Evolutionary conservation across 2,888 invertebrate genomes (phyloP).

Genomic region (Hyposoter didymator): DNA sequence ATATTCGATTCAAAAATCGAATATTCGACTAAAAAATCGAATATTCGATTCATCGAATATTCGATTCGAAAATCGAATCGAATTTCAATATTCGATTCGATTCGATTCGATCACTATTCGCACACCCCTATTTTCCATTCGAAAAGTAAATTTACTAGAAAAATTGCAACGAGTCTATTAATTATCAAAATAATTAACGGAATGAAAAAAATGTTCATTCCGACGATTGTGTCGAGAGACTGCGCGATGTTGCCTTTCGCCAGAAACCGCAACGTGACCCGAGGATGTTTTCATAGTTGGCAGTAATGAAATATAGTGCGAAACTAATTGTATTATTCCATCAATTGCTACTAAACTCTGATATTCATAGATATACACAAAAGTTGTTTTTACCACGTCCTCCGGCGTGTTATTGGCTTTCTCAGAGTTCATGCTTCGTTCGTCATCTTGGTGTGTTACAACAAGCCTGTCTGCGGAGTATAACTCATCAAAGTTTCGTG

Average conservation of each 20-base stretch:
- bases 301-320: not conserved
- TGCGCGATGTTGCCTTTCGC: not conserved
- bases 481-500: constrained; percentile 62
- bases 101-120: no score
- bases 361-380: not conserved
- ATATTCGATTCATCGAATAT: no score
- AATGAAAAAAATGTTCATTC: not conserved
- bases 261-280: not conserved
- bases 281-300: not conserved
- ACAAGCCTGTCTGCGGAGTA: not conserved
- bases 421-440: not conserved
- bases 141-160: no score
- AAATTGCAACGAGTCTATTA: no score
- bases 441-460: constrained; percentile 7
- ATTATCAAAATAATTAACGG: no score
- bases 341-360: not conserved
- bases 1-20: no score
- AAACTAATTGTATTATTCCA: constrained; percentile 11
- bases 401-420: not conserved
- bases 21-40: no score
- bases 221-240: not conserved
- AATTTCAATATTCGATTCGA: no score
- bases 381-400: not conserved
- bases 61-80: no score
- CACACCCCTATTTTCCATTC: no score